These are phyloP conservation scores for Lathronympha strigana DNA, from an alignment of 2,888 invertebrate genomes.

Conservation along the genomic window DNA sequence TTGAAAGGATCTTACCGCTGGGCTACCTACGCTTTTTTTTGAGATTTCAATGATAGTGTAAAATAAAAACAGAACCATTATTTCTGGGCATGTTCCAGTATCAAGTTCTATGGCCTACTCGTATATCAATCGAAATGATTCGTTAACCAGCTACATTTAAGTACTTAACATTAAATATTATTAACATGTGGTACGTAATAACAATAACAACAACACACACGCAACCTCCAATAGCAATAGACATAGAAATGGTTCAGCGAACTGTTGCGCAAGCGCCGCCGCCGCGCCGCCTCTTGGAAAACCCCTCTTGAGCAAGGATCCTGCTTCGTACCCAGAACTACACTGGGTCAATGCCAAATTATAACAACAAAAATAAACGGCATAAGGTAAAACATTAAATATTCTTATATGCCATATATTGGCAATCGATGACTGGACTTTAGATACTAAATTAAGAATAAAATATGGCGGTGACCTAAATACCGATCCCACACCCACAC, in stretches of 20 bases:
- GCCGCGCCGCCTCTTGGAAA: constrained; percentile 63
- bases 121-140: too few relatives aligned
- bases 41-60: too few relatives aligned
- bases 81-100: too few relatives aligned
- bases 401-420: neutral
- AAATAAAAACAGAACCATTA: too few relatives aligned
- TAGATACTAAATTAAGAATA: neutral
- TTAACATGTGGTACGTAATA: neutral
- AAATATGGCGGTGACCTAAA: neutral
- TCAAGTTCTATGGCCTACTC: too few relatives aligned
- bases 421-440: constrained; percentile 3
- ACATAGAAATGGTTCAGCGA: constrained; percentile 71
- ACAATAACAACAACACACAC: constrained; percentile 22
- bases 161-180: neutral
- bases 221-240: constrained; percentile 33
- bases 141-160: too few relatives aligned
- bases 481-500: too few relatives aligned
- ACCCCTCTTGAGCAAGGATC: constrained; percentile 75
- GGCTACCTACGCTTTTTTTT: too few relatives aligned
- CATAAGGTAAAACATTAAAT: constrained; percentile 20
- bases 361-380: constrained; percentile 33
- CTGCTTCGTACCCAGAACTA: constrained; percentile 45
- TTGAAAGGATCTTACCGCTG: too few relatives aligned
- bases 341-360: constrained; percentile 41
- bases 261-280: constrained; percentile 74